Percentiles rank a stretch among this genome's conserved stretches.
Conservation (phyloP, 2,888 invertebrate genomes). For the Noctua pronuba region DNA sequence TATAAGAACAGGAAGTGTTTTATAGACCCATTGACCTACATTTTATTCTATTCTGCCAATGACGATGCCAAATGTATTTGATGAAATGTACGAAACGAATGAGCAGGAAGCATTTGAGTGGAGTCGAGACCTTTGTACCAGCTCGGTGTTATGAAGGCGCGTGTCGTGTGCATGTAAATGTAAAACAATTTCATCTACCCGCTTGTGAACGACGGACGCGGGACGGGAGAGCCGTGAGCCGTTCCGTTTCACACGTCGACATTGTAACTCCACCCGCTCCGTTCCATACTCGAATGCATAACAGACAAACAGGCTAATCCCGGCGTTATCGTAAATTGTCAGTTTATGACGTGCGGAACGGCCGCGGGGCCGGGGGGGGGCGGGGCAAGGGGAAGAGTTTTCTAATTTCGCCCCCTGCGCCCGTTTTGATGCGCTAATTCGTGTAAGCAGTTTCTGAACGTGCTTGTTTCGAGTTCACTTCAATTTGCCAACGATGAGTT, state of each 20-base stretch:
- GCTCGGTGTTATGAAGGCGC: conserved; percentile 72
- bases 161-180: conserved; percentile 80
- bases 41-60: conserved; percentile 69
- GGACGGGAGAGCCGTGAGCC: conserved; percentile 64
- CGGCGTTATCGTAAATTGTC: conserved; percentile 91
- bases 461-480: conserved; percentile 89
- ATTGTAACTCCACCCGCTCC: conserved; percentile 73
- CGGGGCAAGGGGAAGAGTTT: conserved; percentile 82
- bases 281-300: conserved; percentile 84
- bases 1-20: conserved; percentile 66
- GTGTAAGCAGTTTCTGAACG: conserved; percentile 90
- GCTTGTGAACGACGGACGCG: conserved; percentile 62
- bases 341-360: conserved; percentile 91
- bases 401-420: conserved; percentile 89
- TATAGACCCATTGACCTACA: conserved; percentile 70
- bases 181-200: conserved; percentile 78
- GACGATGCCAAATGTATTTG: conserved; percentile 72
- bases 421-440: conserved; percentile 90
- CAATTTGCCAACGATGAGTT: conserved; percentile 75
- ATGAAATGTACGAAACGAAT: conserved; percentile 72
- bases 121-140: conserved; percentile 66
- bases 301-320: conserved; percentile 91
- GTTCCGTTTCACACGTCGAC: conserved; percentile 78
- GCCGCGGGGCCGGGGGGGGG: conserved; percentile 76
- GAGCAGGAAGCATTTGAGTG: conserved; percentile 66